These are phyloP conservation scores for Lordiphosa andalusiaca DNA, from an alignment of 2,888 invertebrate species.

Conservation along the genomic window DNA sequence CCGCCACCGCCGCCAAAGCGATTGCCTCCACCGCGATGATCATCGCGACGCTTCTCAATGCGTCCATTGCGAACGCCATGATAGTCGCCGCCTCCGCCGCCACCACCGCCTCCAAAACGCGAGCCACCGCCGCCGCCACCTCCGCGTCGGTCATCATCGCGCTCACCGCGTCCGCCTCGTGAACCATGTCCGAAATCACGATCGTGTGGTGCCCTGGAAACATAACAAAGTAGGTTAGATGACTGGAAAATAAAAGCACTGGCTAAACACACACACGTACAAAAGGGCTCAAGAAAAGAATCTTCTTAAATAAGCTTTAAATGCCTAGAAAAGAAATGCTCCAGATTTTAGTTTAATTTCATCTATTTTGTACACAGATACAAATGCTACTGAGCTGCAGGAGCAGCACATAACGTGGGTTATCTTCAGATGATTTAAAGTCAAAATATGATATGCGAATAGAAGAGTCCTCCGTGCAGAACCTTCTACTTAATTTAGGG, in stretches of 20 bases:
- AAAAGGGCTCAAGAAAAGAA: constrained; percentile 25
- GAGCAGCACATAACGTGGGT: too few relatives aligned
- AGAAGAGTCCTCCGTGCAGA: too few relatives aligned
- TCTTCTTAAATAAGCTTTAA: too few relatives aligned
- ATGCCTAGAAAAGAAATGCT: too few relatives aligned
- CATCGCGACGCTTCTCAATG: constrained; percentile 80
- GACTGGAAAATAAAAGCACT: neutral
- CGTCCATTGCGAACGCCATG: constrained; percentile 76
- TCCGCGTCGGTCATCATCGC: constrained; percentile 83
- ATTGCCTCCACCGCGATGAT: constrained; percentile 64
- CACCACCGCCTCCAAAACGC: constrained; percentile 44
- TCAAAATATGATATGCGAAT: too few relatives aligned
- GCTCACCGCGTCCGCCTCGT: constrained; percentile 83
- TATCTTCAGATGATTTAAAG: too few relatives aligned
- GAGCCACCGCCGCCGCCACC: constrained; percentile 47
- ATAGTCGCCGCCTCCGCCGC: constrained; percentile 89
- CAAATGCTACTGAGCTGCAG: too few relatives aligned
- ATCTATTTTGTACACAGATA: too few relatives aligned
- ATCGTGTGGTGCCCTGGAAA: constrained; percentile 78
- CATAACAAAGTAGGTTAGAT: neutral
- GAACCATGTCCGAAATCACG: constrained; percentile 76
- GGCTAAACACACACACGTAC: neutral
- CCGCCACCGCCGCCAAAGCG: constrained; percentile 91
- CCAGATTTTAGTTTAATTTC: too few relatives aligned
- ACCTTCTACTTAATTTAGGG: too few relatives aligned